Conservation (phyloP, 2,113 vertebrate species). For the Pseudopipra pipra region DNA sequence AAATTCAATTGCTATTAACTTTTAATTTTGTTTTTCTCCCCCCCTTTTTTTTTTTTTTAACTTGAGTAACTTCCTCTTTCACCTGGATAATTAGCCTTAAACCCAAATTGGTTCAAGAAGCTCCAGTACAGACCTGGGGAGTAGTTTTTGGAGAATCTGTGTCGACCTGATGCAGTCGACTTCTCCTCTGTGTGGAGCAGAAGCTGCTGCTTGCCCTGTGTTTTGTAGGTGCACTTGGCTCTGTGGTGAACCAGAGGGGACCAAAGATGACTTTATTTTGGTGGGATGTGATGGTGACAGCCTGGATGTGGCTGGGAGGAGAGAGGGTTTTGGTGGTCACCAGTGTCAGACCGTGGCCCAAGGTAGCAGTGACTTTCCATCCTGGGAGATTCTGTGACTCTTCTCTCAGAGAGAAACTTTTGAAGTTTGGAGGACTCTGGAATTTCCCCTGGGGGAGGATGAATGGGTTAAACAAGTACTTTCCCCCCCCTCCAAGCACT, state of each 20-base stretch:
- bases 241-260: accelerated
- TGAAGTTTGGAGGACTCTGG: neutral
- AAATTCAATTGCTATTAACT: neutral
- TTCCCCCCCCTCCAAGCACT: neutral
- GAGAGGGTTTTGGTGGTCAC: neutral
- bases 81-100: neutral
- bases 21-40: accelerated
- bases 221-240: neutral
- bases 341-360: accelerated
- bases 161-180: accelerated
- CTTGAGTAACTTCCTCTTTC: neutral
- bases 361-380: neutral
- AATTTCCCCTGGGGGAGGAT: neutral
- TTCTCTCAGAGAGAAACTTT: neutral
- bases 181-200: neutral
- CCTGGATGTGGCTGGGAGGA: neutral
- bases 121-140: accelerated
- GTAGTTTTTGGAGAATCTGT: neutral
- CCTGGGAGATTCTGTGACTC: neutral
- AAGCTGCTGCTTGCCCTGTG: neutral
- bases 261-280: neutral
- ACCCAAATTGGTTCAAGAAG: neutral
- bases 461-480: neutral
- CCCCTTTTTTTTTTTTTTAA: neutral
- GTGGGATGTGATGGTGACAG: neutral